Conservation (phyloP, 1,140 invertebrate species). For the Acromyrmex charruanus region DNA sequence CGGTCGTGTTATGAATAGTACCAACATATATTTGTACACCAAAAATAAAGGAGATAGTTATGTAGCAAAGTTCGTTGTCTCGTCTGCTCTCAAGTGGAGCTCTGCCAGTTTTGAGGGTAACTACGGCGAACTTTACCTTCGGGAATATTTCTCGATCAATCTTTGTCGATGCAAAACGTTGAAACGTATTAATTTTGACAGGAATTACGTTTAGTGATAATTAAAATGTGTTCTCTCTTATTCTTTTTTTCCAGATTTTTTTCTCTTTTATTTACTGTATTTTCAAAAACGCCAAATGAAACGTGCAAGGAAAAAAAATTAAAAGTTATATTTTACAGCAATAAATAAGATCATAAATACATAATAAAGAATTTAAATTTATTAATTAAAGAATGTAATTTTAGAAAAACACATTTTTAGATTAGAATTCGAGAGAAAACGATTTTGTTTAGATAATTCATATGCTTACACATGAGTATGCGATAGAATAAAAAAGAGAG, state of each 20-base stretch:
- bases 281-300: background rate
- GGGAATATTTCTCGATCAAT: background rate
- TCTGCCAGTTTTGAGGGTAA: conserved; percentile 63
- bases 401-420: background rate
- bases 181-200: background rate
- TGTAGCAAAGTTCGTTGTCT: conserved; percentile 72
- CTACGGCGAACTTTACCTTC: background rate
- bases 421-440: conserved; percentile 8
- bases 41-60: conserved; percentile 67
- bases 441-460: conserved; percentile 49
- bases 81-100: conserved; percentile 66
- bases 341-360: background rate
- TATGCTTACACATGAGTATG: background rate
- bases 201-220: background rate
- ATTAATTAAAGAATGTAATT: background rate
- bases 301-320: background rate
- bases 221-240: background rate
- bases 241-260: background rate
- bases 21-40: background rate
- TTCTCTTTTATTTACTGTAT: background rate
- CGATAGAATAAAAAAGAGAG: no score
- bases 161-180: background rate
- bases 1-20: background rate
- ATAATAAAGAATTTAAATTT: background rate
- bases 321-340: background rate